Evolutionary conservation across 2,113 vertebrate species (phyloP).

Genomic region (Anoplopoma fimbria): DNA sequence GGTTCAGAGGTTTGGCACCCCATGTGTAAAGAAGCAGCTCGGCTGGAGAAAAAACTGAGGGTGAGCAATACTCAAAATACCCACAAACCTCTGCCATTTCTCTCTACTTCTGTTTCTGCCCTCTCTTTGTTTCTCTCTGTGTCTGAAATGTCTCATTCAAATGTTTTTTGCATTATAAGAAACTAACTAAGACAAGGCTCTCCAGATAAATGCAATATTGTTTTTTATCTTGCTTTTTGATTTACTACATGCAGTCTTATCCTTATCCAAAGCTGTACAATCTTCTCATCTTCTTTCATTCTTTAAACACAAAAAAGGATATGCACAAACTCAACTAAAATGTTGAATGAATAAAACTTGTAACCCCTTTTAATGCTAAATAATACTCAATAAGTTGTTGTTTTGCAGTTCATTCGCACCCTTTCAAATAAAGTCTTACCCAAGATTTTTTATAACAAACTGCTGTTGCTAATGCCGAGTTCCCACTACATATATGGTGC

Average conservation of each 20-base stretch:
- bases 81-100: slow-evolving; percentile 3
- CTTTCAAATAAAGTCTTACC: neutral
- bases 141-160: neutral
- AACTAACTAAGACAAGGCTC: neutral
- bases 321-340: neutral
- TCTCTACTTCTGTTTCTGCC: slow-evolving; percentile 27
- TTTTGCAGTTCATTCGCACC: neutral
- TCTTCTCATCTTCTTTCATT: neutral
- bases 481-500: no score
- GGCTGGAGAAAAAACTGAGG: slow-evolving; percentile 95
- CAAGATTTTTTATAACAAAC: neutral
- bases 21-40: slow-evolving; percentile 94
- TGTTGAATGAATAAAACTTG: neutral
- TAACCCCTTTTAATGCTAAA: neutral
- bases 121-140: slow-evolving; percentile 5
- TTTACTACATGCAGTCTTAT: neutral
- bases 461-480: neutral
- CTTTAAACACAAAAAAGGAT: neutral
- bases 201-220: neutral
- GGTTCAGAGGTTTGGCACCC: slow-evolving; percentile 98
- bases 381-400: neutral
- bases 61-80: slow-evolving; percentile 81
- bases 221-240: neutral
- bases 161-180: neutral
- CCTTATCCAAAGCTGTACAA: neutral